Percentiles rank a stretch among this genome's conserved stretches.
Conservation (phyloP, 92 coral and sea anemone species). For the Epizoanthus ramosus region DNA sequence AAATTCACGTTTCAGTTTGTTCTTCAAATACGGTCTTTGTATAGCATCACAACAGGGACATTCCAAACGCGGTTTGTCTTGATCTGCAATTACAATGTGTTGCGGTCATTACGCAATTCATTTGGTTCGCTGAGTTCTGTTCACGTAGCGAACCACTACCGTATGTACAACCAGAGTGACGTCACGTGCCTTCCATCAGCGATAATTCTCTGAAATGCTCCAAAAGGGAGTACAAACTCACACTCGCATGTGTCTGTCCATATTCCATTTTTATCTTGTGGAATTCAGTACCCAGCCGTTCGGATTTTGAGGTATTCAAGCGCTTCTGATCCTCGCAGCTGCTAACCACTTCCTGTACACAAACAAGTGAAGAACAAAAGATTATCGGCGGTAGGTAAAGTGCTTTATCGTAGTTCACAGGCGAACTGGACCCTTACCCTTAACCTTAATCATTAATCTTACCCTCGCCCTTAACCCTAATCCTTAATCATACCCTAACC, state of each 20-base stretch:
- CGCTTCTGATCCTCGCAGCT: constrained; percentile 59
- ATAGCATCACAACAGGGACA: too few species aligned
- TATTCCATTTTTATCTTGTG: constrained; percentile 48
- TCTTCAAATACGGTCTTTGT: too few species aligned
- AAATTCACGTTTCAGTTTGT: too few species aligned
- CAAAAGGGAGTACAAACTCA: constrained; percentile 73
- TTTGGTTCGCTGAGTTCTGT: too few species aligned
- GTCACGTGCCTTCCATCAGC: constrained; percentile 51
- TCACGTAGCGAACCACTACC: not conserved
- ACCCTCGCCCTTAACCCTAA: too few species aligned
- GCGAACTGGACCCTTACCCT: not conserved
- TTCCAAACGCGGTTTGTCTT: too few species aligned
- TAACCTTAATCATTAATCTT: too few species aligned
- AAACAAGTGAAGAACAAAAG: not conserved
- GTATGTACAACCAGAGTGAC: not conserved
- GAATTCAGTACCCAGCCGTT: constrained; percentile 45
- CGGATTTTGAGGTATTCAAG: not conserved
- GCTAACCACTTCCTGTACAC: constrained; percentile 67
- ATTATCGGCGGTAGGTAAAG: not conserved
- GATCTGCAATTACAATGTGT: too few species aligned
- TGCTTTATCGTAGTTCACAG: not conserved
- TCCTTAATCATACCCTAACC: too few species aligned
- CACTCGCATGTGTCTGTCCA: constrained; percentile 82
- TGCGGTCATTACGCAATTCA: too few species aligned
- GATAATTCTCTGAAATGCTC: constrained; percentile 82